Percentiles rank a stretch among this genome's conserved stretches.
Evolutionary conservation across 1,140 invertebrate genomes (phyloP).

Genomic region (Drosophila athabasca): DNA sequence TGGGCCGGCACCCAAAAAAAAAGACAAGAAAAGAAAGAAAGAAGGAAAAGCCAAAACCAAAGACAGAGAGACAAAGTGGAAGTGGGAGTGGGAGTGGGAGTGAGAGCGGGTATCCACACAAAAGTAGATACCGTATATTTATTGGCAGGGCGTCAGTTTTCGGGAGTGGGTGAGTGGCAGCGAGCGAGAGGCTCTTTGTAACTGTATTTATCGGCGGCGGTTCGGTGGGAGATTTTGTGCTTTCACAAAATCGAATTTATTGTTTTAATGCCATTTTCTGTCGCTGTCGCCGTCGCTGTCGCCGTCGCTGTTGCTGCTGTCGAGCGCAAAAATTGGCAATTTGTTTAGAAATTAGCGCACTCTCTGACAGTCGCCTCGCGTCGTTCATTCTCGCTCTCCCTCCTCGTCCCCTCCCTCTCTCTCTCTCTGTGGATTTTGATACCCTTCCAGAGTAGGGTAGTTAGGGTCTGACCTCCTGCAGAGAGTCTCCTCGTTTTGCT

Average conservation of each 20-base stretch:
- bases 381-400: neutral
- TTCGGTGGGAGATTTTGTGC: conserved; percentile 14
- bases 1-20: conserved; percentile 63
- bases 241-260: conserved; percentile 77
- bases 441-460: no score
- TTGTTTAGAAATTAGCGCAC: conserved; percentile 81
- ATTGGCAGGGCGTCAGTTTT: conserved; percentile 60
- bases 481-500: no score
- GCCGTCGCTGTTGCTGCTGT: conserved; percentile 38
- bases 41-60: conserved; percentile 24
- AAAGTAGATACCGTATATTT: conserved; percentile 73
- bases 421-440: no score
- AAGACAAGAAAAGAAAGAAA: conserved; percentile 9
- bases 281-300: conserved; percentile 45
- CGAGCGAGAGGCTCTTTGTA: neutral
- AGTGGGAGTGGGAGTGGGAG: neutral
- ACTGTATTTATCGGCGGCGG: conserved; percentile 30
- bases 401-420: no score
- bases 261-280: conserved; percentile 80
- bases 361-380: conserved; percentile 10
- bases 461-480: no score
- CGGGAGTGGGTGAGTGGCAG: neutral
- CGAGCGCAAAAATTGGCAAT: conserved; percentile 76
- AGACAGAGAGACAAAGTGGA: neutral
- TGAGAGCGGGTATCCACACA: conserved; percentile 23